phyloP scores from a whole-genome alignment of 2,113 vertebrate genomes.

The Anhinga rufa region DNA sequence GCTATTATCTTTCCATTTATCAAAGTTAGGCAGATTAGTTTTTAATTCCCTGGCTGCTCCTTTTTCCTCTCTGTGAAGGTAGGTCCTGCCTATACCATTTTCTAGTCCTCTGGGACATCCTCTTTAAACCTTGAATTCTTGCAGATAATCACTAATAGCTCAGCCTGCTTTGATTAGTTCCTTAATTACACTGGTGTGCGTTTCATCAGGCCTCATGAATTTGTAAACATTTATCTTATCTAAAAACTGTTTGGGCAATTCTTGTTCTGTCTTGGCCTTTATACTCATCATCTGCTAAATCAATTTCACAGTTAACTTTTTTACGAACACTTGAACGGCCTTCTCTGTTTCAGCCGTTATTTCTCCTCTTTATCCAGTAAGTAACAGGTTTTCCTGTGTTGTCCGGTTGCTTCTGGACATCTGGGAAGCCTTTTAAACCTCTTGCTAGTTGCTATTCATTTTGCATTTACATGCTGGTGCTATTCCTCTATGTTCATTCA shows the following conservation, averaged over 20 bases:
- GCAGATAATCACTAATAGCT: not conserved
- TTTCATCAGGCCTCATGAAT: not conserved
- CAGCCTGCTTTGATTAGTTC: not conserved
- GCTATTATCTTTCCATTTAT: constrained; percentile 30
- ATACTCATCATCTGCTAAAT: not conserved
- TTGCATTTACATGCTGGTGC: not conserved
- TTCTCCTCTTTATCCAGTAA: not conserved
- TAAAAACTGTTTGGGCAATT: not conserved
- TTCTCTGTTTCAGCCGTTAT: not conserved
- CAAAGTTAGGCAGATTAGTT: not conserved
- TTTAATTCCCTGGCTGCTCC: not conserved
- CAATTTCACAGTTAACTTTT: not conserved
- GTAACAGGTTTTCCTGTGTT: not conserved
- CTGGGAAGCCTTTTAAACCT: not conserved
- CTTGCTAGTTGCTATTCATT: not conserved
- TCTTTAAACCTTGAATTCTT: constrained; percentile 8
- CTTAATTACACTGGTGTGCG: not conserved
- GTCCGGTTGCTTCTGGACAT: not conserved
- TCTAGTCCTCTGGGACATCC: constrained; percentile 4
- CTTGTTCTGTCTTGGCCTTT: not conserved
- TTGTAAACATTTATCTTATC: not conserved
- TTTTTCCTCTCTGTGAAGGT: not conserved
- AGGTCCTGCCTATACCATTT: not conserved
- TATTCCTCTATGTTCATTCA: not conserved
- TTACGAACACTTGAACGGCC: not conserved